Evolutionary conservation across 2,113 vertebrate species (phyloP).

Genomic region (Hydrochoerus hydrochaeris): DNA sequence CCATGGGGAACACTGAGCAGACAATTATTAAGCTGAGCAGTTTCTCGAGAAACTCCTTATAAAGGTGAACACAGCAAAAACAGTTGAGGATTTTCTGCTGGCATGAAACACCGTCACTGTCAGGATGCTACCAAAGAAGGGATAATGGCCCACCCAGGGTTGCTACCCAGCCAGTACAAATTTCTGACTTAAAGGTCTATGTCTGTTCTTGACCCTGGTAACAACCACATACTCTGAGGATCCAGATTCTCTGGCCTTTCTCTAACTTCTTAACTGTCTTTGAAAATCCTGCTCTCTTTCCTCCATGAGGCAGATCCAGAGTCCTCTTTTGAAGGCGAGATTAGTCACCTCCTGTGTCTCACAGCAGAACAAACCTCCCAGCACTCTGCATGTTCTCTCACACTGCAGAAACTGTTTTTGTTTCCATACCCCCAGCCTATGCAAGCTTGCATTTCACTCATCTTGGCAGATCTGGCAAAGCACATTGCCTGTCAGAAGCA

Average conservation of each 20-base stretch:
- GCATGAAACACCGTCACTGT: not conserved
- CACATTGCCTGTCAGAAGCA: constrained; percentile 15
- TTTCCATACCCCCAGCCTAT: not conserved
- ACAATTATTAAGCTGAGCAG: not conserved
- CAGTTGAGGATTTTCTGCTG: not conserved
- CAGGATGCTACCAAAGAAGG: not conserved
- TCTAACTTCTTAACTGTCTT: not conserved
- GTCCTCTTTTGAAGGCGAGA: not conserved
- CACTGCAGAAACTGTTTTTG: not conserved
- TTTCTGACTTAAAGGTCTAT: not conserved
- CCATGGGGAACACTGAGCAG: not conserved
- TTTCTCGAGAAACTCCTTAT: not conserved
- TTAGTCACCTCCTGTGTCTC: not conserved
- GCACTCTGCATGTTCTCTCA: not conserved
- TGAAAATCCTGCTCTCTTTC: not conserved
- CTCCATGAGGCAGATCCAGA: not conserved
- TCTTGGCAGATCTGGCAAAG: not conserved
- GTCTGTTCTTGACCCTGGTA: not conserved
- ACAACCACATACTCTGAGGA: not conserved
- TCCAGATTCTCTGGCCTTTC: not conserved
- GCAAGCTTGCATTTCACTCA: not conserved
- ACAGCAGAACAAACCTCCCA: not conserved
- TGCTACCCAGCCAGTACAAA: not conserved
- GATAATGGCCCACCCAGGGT: not conserved
- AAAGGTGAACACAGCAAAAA: not conserved